These are phyloP conservation scores for Lysiphlebus fabarum DNA, from an alignment of 1,140 invertebrate genomes.

Conservation along the genomic window DNA sequence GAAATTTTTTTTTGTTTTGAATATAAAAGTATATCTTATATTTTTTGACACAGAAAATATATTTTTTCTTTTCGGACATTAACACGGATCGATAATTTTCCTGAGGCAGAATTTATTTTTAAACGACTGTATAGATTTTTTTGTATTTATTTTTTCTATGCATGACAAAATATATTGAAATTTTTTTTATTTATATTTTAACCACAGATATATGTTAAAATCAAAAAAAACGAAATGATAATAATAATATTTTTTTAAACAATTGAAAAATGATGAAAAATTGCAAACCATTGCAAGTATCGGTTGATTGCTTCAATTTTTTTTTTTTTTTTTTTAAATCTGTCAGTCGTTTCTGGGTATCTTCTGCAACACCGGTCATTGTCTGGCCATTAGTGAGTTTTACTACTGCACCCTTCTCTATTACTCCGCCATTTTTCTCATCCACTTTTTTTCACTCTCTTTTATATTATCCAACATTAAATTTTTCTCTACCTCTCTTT, in stretches of 20 bases:
- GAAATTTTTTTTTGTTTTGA: too few relatives aligned
- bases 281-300: slow-evolving; percentile 3
- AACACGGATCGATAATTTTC: slow-evolving; percentile 9
- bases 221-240: too few relatives aligned
- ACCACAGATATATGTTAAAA: too few relatives aligned
- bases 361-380: slow-evolving; percentile 25
- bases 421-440: background rate
- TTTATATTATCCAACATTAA: background rate
- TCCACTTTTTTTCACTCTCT: background rate
- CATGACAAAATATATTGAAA: too few relatives aligned
- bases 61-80: slow-evolving; percentile 10
- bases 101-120: background rate
- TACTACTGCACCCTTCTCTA: slow-evolving; percentile 6
- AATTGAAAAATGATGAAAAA: slow-evolving; percentile 4
- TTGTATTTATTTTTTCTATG: too few relatives aligned
- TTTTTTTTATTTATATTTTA: too few relatives aligned
- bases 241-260: too few relatives aligned
- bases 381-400: slow-evolving; percentile 33
- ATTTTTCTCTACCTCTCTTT: background rate
- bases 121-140: too few relatives aligned
- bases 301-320: background rate
- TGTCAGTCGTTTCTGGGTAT: slow-evolving; percentile 5
- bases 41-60: slow-evolving; percentile 12
- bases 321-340: slow-evolving; percentile 7
- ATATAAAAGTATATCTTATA: too few relatives aligned